A percentile compares a stretch with the other conserved stretches of the same genome.
Conservation (phyloP, 37 sponge, comb jelly and placozoan genomes). For the Oopsacas minuta region DNA sequence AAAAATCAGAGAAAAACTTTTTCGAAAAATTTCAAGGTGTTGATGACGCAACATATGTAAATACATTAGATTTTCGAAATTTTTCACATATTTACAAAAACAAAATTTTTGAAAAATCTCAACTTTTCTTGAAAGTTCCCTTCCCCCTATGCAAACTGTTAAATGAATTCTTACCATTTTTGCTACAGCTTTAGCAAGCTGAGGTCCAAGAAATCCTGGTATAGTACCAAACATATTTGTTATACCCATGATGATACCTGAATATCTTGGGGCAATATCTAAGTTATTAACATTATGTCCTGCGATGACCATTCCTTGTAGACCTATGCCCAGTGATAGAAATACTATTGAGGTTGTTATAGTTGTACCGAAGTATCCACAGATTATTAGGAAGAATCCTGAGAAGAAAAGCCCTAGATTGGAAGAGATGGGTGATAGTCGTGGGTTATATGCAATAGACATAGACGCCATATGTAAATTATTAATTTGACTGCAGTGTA, state of each 20-base stretch:
- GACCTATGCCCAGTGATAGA: slow-evolving; percentile 43
- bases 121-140: no score
- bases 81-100: no score
- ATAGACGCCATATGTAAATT: no score
- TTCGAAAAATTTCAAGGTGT: no score
- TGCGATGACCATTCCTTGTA: slow-evolving; percentile 27
- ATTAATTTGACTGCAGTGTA: no score
- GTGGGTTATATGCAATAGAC: no score
- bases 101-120: no score
- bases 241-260: slow-evolving; percentile 83
- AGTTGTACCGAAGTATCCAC: slow-evolving; percentile 51
- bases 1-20: no score
- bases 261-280: slow-evolving; percentile 67
- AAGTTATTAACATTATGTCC: slow-evolving; percentile 59
- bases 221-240: slow-evolving; percentile 60
- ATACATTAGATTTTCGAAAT: no score
- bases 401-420: slow-evolving; percentile 5
- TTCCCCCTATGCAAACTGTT: no score
- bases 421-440: no score
- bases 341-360: slow-evolving; percentile 28
- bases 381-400: slow-evolving; percentile 61
- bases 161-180: slow-evolving; percentile 23
- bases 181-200: slow-evolving; percentile 56
- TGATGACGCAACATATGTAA: no score
- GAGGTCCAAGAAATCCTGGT: slow-evolving; percentile 66